Percentiles rank a stretch among this genome's conserved stretches.
Conservation (phyloP, 2,113 vertebrate species). For the Jaculus jaculus region DNA sequence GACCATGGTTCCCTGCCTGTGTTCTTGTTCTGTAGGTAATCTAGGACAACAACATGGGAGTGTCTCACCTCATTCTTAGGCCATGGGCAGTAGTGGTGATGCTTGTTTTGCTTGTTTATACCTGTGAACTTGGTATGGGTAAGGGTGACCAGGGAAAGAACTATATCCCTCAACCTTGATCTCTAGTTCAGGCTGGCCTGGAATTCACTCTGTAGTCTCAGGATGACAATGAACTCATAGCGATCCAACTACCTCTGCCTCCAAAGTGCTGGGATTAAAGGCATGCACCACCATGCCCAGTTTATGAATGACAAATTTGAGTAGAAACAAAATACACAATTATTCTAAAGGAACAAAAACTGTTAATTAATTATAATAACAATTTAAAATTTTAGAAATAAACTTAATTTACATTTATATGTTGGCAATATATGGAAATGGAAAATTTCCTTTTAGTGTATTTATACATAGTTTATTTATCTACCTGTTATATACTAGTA, state of each 20-base stretch:
- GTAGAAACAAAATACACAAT: background rate
- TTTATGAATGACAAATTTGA: slow-evolving; percentile 15
- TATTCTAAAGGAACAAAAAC: slow-evolving; percentile 33
- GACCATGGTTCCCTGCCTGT: too few relatives aligned
- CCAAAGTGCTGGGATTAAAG: background rate
- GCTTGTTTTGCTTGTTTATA: too few relatives aligned
- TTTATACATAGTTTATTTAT: slow-evolving; percentile 41
- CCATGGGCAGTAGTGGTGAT: too few relatives aligned
- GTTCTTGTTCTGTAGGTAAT: too few relatives aligned
- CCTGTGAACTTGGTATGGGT: too few relatives aligned
- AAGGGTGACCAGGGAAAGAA: too few relatives aligned
- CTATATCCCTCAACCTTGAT: too few relatives aligned
- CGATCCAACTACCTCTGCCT: background rate
- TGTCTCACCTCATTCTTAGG: too few relatives aligned
- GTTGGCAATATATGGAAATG: slow-evolving; percentile 47
- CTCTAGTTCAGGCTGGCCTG: too few relatives aligned
- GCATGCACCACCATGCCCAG: background rate
- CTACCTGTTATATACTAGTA: background rate
- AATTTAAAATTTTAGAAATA: slow-evolving; percentile 65
- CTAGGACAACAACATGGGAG: too few relatives aligned
- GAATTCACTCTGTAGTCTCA: too few relatives aligned
- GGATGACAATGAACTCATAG: background rate
- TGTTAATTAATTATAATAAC: slow-evolving; percentile 55
- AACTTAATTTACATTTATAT: slow-evolving; percentile 61
- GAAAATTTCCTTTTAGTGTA: slow-evolving; percentile 20